These are phyloP conservation scores for Colistium nudipinnis DNA, from an alignment of 2,113 vertebrate species.

Conservation along the genomic window DNA sequence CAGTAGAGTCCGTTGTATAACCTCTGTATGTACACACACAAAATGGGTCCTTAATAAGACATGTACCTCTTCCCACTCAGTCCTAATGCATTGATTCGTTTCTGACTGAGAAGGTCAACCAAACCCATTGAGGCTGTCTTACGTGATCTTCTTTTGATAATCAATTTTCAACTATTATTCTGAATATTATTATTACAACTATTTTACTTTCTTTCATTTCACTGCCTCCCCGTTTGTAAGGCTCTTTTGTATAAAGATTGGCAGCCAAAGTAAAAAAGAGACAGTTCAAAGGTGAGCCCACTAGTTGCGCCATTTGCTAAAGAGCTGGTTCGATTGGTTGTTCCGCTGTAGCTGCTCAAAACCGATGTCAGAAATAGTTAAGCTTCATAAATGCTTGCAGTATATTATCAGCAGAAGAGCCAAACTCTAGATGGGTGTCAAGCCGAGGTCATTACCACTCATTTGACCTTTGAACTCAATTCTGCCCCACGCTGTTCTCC, in stretches of 20 bases:
- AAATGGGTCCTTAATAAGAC: too few relatives aligned
- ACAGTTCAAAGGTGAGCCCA: not conserved
- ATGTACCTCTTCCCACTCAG: too few relatives aligned
- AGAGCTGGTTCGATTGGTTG: not conserved
- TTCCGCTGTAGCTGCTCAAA: not conserved
- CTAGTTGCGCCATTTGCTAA: too few relatives aligned
- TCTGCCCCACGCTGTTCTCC: constrained; percentile 20
- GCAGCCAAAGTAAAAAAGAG: not conserved
- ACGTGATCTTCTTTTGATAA: too few relatives aligned
- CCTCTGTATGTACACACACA: too few relatives aligned
- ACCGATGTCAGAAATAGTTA: not conserved
- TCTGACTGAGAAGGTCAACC: too few relatives aligned
- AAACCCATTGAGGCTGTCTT: too few relatives aligned
- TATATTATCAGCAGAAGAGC: constrained; percentile 30
- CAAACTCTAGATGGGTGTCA: constrained; percentile 51
- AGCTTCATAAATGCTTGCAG: constrained; percentile 17
- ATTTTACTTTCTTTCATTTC: too few relatives aligned
- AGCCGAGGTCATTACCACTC: constrained; percentile 55
- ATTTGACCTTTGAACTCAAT: constrained; percentile 62
- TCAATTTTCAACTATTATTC: too few relatives aligned
- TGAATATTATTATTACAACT: too few relatives aligned
- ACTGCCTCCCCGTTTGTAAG: too few relatives aligned
- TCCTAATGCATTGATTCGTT: too few relatives aligned
- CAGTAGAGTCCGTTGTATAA: not conserved
- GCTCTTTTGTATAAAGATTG: not conserved